Base-by-base conservation (phyloP, 2,113 vertebrate species). In the Chamaea fasciata region DNA sequence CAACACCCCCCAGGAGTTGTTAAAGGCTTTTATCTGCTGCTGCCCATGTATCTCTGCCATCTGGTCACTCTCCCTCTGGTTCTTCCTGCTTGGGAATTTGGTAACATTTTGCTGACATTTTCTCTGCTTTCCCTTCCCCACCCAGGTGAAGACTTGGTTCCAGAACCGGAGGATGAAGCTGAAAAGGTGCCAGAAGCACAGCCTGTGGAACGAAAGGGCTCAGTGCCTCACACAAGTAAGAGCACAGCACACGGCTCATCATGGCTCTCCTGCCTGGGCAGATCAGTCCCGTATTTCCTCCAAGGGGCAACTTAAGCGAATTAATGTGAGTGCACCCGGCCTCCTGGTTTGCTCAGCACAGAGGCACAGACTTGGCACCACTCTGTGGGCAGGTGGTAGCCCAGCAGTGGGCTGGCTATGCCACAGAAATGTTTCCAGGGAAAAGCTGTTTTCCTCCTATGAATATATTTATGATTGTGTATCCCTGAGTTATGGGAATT, bases 121-220 rank as follows among this genome's bases (percentile, higher is more conserved):
- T 52, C 15, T 39, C 52, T 23, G 37, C 47, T 83, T 49, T 71
- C 35, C 21, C 27, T 52, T 89, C 18, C 49, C 49, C 28, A 44
- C 7, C 4, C 65, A 99, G 98, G 98, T 99, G 50, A 99, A 98
- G 95, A 98, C 98, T 2, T 99, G 98, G 98, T 99, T 99, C 92
- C 98, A 99, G 92, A 99, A 99, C 81, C 85, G 98, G n/a, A 97
- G 98, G 87, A 98, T 98, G 98, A 99, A 98, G 90, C 92, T 98
- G 31, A 98, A 98, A 82, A 97, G 98, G 60, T 98, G 98, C 79
- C 98, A 98, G 96, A 98, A 98, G 63, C 98, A 98, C 8, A 97
- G 55, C 33, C 95, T 95, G 78, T 98, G 98, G 98, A 93, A 91
- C 6, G 96, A 96, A 31, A 56, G 94, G 28, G 93, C 95, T 79